Evolutionary conservation across 2,797 vertebrate species (phyloP).

Genomic region (Myotis pilosus): DNA sequence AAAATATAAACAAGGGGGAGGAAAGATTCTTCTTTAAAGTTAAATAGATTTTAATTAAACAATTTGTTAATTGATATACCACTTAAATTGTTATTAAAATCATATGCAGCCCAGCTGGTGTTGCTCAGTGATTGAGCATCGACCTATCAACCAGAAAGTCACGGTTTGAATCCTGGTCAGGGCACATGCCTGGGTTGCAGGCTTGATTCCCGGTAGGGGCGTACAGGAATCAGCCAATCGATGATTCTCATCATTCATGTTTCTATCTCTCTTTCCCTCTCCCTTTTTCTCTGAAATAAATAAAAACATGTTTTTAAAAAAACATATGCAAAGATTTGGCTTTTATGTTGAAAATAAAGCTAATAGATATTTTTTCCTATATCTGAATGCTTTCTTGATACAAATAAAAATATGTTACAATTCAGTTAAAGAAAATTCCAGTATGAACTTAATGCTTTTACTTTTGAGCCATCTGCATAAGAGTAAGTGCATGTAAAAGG

Average conservation of each 20-base stretch:
- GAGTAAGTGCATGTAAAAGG: not conserved
- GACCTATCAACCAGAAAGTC: no score
- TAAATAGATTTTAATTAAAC: slow-evolving; percentile 36
- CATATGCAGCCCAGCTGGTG: not conserved
- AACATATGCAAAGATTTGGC: not conserved
- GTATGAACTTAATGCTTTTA: slow-evolving; percentile 21
- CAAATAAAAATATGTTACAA: slow-evolving; percentile 68
- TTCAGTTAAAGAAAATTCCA: slow-evolving; percentile 65
- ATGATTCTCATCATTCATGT: no score
- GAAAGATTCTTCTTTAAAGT: slow-evolving; percentile 17
- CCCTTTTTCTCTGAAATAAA: no score
- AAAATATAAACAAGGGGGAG: not conserved
- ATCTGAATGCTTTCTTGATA: slow-evolving; percentile 60
- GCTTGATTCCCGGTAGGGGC: no score
- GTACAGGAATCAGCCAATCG: no score
- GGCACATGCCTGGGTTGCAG: no score
- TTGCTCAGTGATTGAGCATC: no score
- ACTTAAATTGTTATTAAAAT: slow-evolving; percentile 39
- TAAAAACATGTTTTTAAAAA: not conserved
- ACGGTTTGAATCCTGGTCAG: no score
- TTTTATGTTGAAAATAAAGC: slow-evolving; percentile 7
- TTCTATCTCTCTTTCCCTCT: no score
- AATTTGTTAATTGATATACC: not conserved
- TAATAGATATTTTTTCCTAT: slow-evolving; percentile 26
- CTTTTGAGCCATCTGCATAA: slow-evolving; percentile 32